Base-by-base conservation (phyloP, 2,797 vertebrate genomes). In the Microhierax caerulescens region DNA sequence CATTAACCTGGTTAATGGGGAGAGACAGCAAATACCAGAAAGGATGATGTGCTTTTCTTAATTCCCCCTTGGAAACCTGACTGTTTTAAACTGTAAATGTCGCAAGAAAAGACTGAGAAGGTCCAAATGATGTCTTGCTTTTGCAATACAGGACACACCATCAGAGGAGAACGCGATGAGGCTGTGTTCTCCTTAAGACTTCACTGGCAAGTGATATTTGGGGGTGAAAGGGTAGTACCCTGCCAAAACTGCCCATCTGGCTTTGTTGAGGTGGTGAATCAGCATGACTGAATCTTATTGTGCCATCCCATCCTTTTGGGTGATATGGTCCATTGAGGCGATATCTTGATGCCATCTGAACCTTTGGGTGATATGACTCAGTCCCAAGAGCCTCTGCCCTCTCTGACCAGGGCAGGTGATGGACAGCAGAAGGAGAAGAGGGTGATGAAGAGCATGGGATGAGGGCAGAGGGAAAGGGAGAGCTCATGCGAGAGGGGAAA, bases 1-100 rank as follows among this genome's bases (percentile, higher is more conserved):
- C 79, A 85, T 95, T 97, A 96, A 89, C 81, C 92, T 91, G 81
- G 78, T 90, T 96, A 97, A 90, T 96, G 90, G 77, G 53, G 68
- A 94, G 81, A 95, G 88, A 85, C 90, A 84, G 75, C 88, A 95
- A 89, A 93, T 83, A 95, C 72, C 34, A 90, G 86, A 61, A 93
- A 95, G 70, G 75, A 86, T 92, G 34, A 77, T 92, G 78, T 77
- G 68, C 41, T 87, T 87, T 95, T 85, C 74, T 75, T 88, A 81
- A 89, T 91, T 93, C 72, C 23, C 8, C 9, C 47, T 84, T 92
- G 75, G 75, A 93, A 91, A 85, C 47, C 43, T 82, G 78, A 37
- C 39, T 91, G n/a, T 27, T 88, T 89, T 67, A 83, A 93, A 39
- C 30, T 57, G 45, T 75, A 59, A 92, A 70, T 32, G n/a, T 89